Evolutionary conservation across 2,888 invertebrate species (phyloP).

Genomic region (Drosophila infuscata): DNA sequence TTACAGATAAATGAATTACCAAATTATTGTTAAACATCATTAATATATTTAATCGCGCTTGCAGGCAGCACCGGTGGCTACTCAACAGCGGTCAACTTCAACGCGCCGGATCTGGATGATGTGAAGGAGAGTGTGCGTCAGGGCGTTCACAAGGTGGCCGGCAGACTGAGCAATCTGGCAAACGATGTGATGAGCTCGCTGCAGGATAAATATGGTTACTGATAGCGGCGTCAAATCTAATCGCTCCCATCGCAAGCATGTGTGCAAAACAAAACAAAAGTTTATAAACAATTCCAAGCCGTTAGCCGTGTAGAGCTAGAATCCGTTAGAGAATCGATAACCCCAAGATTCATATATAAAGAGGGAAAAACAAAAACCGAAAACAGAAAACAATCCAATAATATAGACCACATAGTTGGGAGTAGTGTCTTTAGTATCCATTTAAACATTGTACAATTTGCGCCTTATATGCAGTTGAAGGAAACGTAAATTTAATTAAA

Average conservation of each 20-base stretch:
- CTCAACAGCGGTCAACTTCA: constrained; percentile 83
- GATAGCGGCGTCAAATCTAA: constrained; percentile 80
- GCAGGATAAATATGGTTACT: constrained; percentile 91
- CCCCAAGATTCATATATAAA: constrained; percentile 38
- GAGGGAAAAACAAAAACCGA: background rate
- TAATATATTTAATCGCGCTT: background rate
- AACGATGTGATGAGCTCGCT: constrained; percentile 97
- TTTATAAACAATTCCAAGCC: constrained; percentile 62
- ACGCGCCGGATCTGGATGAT: constrained; percentile 95
- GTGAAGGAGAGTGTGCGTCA: constrained; percentile 98
- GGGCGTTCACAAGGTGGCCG: constrained; percentile 98
- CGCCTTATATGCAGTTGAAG: constrained; percentile 48
- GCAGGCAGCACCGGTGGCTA: constrained; percentile 76
- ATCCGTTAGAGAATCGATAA: constrained; percentile 31
- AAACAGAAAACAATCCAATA: constrained; percentile 15
- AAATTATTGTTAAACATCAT: background rate
- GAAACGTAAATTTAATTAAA: constrained; percentile 25
- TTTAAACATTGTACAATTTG: constrained; percentile 36
- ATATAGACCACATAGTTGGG: constrained; percentile 40
- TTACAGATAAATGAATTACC: background rate
- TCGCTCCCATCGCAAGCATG: constrained; percentile 53
- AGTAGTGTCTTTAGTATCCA: constrained; percentile 68
- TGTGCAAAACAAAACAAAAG: constrained; percentile 54
- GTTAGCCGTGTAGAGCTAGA: constrained; percentile 26
- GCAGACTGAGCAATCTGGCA: constrained; percentile 96